Evolutionary conservation across 1,140 invertebrate species (phyloP), one percentile per base, ranked within the genome.

Genomic region (Drosophila lini): DNA sequence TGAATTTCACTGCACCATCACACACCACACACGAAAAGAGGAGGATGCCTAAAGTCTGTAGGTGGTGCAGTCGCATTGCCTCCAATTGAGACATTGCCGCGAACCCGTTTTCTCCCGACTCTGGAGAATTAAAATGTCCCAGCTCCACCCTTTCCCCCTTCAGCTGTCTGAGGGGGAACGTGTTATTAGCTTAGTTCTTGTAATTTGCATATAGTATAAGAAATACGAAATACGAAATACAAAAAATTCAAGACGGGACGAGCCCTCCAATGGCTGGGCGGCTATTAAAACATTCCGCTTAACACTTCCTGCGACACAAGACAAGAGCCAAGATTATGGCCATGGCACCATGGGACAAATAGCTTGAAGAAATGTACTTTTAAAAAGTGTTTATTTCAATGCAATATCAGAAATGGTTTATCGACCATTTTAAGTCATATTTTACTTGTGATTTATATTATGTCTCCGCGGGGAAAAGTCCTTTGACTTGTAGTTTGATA

Each of bases 251-350:
- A 32, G 47, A 62, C 36, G 15, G 38, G 65, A 74, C 47, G 63
- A 74, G 73, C 64, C 82, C 68, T 76, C 50, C 55, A 58, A 68
- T 42, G 59, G 56, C 55, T 48, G 62, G 42, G 83, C 80, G 42
- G 71, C 80, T 80, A 89, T 89, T 89, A 89, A 89, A 84, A 89
- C 84, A 89, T 89, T 89, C 80, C 84, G 81, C 65, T 89, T 89
- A 89, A 89, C 84, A 89, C 84, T 89, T 89, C 80, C 84, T 84
- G 84, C 85, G 80, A 89, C 84, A 89, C 42, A 73, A 59, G 61
- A 68, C 70, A 74, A 78, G 63, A 56, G 13, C 31, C 19, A 34
- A 68, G 55, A 77, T 76, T 52, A 36, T 42, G 44, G 31, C 59
- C 5, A 41, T 22, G 50, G 19, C 22, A 76, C 73, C 41, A 31